Percentiles rank a stretch among this genome's conserved stretches.
Conservation (phyloP, 2,113 vertebrate species). For the Albula glossodonta region DNA sequence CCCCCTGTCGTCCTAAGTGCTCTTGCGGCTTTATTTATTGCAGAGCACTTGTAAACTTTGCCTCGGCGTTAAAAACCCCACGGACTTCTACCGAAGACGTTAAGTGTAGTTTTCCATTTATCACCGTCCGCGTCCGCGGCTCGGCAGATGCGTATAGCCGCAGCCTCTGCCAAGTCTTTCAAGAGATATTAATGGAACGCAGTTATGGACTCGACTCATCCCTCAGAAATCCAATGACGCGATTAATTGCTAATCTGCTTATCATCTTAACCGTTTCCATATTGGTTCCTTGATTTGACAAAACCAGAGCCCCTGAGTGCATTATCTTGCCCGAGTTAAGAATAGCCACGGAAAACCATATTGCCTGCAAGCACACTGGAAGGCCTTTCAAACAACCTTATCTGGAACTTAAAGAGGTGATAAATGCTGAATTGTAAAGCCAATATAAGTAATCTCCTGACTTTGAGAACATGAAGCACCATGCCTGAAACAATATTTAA, state of each 20-base stretch:
- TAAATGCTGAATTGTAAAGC: conserved; percentile 9
- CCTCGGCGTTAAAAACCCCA: conserved; percentile 55
- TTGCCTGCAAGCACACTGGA: conserved; percentile 8
- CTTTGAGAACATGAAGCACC: neutral
- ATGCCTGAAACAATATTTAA: conserved; percentile 4
- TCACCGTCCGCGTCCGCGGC: conserved; percentile 53
- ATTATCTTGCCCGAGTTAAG: conserved; percentile 31
- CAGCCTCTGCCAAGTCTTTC: conserved; percentile 46
- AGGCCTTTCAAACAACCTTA: conserved; percentile 2
- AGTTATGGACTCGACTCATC: conserved; percentile 46
- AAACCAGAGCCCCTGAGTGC: conserved; percentile 41
- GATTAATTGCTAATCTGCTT: conserved; percentile 62
- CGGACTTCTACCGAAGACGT: conserved; percentile 58
- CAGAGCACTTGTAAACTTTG: conserved; percentile 72
- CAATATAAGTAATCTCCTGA: neutral
- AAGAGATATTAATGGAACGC: conserved; percentile 49
- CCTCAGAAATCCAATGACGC: conserved; percentile 49
- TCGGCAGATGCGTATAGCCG: conserved; percentile 55
- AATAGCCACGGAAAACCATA: conserved; percentile 21
- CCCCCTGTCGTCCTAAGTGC: conserved; percentile 74
- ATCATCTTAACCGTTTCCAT: conserved; percentile 47
- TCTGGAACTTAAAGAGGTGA: conserved; percentile 3
- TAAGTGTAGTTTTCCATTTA: conserved; percentile 76
- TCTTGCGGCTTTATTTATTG: conserved; percentile 71
- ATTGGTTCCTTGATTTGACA: conserved; percentile 34